Percentiles rank a stretch among this genome's conserved stretches.
Evolutionary conservation across 2,888 invertebrate species (phyloP).

Genomic region (Leptogaster cylindrica): DNA sequence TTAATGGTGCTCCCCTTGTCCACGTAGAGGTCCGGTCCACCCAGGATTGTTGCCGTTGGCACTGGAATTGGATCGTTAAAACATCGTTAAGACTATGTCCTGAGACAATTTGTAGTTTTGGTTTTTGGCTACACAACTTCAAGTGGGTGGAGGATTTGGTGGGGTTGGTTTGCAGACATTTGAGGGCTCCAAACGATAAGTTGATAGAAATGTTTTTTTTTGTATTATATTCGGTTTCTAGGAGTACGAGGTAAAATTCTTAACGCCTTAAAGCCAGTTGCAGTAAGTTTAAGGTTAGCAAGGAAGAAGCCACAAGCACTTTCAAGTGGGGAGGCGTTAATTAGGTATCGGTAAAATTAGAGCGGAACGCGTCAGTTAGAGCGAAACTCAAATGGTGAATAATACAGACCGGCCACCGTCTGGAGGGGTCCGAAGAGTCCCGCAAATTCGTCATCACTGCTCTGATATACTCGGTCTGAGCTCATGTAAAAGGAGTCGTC

Average conservation of each 20-base stretch:
- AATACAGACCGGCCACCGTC: constrained; percentile 59
- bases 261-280: not conserved
- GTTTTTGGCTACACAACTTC: not conserved
- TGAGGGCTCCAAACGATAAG: constrained; percentile 21
- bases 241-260: not conserved
- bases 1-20: constrained; percentile 84
- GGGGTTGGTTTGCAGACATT: constrained; percentile 4
- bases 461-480: constrained; percentile 60
- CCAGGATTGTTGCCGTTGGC: constrained; percentile 79
- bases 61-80: constrained; percentile 65
- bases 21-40: constrained; percentile 80
- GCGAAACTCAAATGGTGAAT: not conserved
- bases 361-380: not conserved
- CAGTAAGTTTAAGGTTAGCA: not conserved
- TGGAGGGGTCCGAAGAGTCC: constrained; percentile 61
- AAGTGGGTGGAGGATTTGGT: too few relatives aligned
- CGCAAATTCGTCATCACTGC: constrained; percentile 60
- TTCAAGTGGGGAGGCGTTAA: constrained; percentile 2
- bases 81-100: constrained; percentile 10
- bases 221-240: too few relatives aligned
- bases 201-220: not conserved
- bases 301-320: not conserved
- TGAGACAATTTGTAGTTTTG: not conserved
- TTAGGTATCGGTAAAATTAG: not conserved
- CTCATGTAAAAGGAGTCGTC: constrained; percentile 60